Conservation (phyloP, 2,113 vertebrate species). For the Varanus salvator region DNA sequence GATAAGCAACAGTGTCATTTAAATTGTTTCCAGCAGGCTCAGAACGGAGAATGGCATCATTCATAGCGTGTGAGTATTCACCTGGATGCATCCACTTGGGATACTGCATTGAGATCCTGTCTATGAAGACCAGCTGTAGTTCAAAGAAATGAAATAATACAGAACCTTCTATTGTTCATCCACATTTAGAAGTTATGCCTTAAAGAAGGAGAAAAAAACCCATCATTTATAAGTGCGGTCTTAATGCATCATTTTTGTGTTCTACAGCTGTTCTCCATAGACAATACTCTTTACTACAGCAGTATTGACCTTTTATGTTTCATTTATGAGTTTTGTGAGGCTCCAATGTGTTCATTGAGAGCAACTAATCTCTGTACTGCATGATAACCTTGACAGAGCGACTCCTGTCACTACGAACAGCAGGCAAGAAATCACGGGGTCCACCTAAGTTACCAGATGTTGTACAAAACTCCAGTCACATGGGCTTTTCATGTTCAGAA, state of each 20-base stretch:
- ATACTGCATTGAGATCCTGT: neutral
- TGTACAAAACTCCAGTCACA: neutral
- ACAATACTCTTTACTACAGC: neutral
- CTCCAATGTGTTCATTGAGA: neutral
- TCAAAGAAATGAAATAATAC: neutral
- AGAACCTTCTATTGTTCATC: neutral
- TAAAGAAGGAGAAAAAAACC: neutral
- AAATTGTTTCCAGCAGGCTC: neutral
- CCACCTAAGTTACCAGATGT: neutral
- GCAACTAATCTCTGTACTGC: neutral
- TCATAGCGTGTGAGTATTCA: neutral
- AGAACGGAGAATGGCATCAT: neutral
- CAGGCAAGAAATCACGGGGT: neutral
- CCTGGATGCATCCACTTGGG: neutral
- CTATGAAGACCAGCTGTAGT: slow-evolving; percentile 1
- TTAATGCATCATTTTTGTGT: neutral
- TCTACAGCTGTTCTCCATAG: slow-evolving; percentile 1
- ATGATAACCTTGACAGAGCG: neutral
- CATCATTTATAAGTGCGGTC: neutral
- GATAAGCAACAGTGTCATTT: neutral
- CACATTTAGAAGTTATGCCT: neutral
- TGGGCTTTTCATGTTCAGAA: neutral
- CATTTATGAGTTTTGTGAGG: neutral
- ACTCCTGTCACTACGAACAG: neutral
- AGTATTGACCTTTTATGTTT: neutral